These are phyloP conservation scores for Panthera tigris DNA, from an alignment of 2,113 vertebrate genomes.

Conservation along the genomic window DNA sequence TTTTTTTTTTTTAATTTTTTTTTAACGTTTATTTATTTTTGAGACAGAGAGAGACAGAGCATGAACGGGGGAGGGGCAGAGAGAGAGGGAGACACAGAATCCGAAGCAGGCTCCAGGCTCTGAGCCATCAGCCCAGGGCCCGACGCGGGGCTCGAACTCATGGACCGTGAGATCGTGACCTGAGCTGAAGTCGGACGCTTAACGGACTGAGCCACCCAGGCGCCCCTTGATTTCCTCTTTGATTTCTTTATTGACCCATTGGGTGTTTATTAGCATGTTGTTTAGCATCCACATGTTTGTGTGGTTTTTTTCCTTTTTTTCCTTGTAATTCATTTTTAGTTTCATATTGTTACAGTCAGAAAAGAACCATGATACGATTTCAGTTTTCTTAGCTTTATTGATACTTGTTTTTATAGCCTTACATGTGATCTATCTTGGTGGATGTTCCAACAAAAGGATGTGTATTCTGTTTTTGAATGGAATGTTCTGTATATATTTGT, in stretches of 20 bases:
- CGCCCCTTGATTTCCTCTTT: background rate
- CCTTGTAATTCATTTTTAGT: background rate
- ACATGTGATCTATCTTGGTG: background rate
- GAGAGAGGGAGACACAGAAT: too few relatives aligned
- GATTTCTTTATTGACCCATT: background rate
- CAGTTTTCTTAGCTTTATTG: background rate
- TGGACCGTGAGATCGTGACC: too few relatives aligned
- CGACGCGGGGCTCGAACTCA: too few relatives aligned
- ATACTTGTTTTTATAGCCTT: background rate
- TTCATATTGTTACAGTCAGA: background rate
- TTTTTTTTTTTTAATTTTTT: background rate
- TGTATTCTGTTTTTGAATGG: background rate
- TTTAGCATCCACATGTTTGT: background rate
- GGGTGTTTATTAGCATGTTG: background rate
- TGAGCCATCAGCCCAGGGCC: too few relatives aligned
- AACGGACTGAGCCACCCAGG: too few relatives aligned
- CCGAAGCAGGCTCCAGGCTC: too few relatives aligned
- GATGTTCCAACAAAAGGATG: background rate
- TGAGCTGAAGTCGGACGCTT: too few relatives aligned
- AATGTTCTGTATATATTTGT: background rate
- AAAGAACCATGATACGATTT: background rate
- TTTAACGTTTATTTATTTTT: too few relatives aligned
- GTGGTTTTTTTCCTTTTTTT: background rate
- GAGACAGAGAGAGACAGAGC: too few relatives aligned
- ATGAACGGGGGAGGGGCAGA: too few relatives aligned